A percentile compares a stretch with the other conserved stretches of the same genome.
Conservation (phyloP, 2,888 invertebrate genomes). For the Tipula vernalis region DNA sequence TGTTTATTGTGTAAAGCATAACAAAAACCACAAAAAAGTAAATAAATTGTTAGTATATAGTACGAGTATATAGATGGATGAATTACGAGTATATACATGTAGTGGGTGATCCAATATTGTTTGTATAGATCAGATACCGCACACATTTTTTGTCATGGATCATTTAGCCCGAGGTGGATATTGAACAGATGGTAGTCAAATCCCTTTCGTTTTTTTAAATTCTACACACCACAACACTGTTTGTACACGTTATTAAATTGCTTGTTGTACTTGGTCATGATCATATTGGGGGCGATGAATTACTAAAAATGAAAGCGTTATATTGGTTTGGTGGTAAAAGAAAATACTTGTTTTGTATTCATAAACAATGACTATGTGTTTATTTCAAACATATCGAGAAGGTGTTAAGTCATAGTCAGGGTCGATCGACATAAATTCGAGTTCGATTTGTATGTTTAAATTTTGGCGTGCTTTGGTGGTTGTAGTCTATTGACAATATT, state of each 20-base stretch:
- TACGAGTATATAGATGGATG: no score
- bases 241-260: not conserved
- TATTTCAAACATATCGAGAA: not conserved
- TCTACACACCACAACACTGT: no score
- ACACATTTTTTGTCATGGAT: not conserved
- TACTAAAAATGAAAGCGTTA: not conserved
- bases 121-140: not conserved
- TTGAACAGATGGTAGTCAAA: not conserved
- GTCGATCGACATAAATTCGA: not conserved
- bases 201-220: not conserved
- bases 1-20: not conserved
- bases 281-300: not conserved
- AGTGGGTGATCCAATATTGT: not conserved
- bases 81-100: no score
- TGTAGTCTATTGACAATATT: not conserved
- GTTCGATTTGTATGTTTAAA: not conserved
- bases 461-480: not conserved
- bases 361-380: not conserved
- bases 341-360: not conserved
- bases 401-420: not conserved
- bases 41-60: not conserved
- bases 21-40: not conserved
- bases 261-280: not conserved
- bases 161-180: not conserved
- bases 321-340: not conserved